A percentile compares a stretch with the other conserved stretches of the same genome.
Conservation (phyloP, 2,113 vertebrate species). For the Caloenas nicobarica region DNA sequence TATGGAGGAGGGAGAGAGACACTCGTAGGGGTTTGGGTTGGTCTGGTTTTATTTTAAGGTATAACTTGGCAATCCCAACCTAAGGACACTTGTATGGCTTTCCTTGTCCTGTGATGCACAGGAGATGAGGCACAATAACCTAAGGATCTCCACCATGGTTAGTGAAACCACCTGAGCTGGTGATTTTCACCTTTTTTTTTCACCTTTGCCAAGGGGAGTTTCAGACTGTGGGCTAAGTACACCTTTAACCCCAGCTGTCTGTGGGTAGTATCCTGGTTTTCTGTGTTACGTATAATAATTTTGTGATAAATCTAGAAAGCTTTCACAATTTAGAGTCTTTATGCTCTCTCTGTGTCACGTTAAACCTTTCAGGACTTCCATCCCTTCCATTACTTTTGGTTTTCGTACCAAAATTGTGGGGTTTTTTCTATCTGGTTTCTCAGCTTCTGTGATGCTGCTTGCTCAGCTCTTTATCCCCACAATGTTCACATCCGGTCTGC, state of each 20-base stretch:
- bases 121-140: background rate
- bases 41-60: background rate
- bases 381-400: background rate
- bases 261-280: background rate
- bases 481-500: background rate
- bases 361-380: background rate
- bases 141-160: background rate
- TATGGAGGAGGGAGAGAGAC: background rate
- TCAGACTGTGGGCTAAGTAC: background rate
- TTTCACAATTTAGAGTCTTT: background rate
- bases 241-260: background rate
- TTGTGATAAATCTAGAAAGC: background rate
- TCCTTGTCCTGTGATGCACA: background rate
- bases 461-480: background rate
- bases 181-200: too few species aligned
- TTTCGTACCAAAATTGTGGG: background rate
- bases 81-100: background rate
- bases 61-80: background rate
- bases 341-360: background rate
- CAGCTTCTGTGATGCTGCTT: background rate
- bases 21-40: background rate
- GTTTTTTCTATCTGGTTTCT: background rate
- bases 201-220: background rate
- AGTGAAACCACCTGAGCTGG: background rate
- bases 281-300: background rate